Percentiles rank a stretch among this genome's conserved stretches.
These are phyloP conservation scores for Tetragonula clypearis DNA, from an alignment of 1,140 invertebrate species.

Conservation along the genomic window DNA sequence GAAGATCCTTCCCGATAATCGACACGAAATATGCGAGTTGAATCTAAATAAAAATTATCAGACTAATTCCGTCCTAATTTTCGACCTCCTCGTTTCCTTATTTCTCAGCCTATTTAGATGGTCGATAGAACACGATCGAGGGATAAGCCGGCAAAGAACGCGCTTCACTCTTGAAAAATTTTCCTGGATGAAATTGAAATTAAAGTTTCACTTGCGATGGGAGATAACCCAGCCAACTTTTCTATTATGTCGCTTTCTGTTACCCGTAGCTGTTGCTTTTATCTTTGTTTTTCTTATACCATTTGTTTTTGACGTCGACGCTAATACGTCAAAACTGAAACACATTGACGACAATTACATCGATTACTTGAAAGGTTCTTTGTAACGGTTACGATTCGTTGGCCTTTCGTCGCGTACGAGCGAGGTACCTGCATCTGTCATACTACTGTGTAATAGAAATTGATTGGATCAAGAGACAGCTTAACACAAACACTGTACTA, in stretches of 20 bases:
- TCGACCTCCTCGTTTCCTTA: neutral
- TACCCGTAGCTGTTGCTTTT: neutral
- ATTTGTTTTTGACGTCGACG: neutral
- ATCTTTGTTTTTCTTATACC: neutral
- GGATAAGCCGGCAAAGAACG: neutral
- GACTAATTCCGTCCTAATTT: constrained; percentile 18
- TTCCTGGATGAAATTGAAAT: neutral
- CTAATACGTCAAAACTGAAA: neutral
- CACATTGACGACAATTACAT: neutral
- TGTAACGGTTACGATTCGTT: neutral
- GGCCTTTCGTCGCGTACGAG: neutral
- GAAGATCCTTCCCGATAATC: neutral
- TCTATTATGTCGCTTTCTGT: neutral
- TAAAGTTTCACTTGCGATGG: neutral
- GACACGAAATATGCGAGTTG: neutral
- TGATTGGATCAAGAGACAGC: constrained; percentile 46
- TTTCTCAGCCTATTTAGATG: neutral
- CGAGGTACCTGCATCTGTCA: neutral
- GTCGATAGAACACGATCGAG: neutral
- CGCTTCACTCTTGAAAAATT: neutral
- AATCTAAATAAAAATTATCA: constrained; percentile 13
- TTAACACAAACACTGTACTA: constrained; percentile 4
- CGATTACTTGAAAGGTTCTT: neutral
- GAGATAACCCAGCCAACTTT: neutral
- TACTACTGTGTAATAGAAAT: neutral